Evolutionary conservation across 2,797 vertebrate genomes (phyloP).

Genomic region (Uromys caudimaculatus): DNA sequence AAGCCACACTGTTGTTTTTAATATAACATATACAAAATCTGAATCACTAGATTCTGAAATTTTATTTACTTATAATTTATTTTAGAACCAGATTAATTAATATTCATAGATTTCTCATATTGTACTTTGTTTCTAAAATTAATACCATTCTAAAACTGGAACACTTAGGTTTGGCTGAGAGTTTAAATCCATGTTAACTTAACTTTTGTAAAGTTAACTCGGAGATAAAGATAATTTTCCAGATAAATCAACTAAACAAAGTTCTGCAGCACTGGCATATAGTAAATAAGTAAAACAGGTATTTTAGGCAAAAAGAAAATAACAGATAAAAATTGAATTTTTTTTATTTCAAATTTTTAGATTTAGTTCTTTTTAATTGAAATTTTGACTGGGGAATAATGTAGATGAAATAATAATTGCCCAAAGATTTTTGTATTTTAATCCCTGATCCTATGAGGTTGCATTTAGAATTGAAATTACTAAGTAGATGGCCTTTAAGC

Average conservation of each 20-base stretch:
- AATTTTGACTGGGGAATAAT: neutral
- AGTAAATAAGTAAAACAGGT: constrained; percentile 42
- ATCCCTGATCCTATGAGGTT: neutral
- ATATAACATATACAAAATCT: constrained; percentile 55
- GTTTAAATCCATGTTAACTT: constrained; percentile 69
- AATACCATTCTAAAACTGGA: constrained; percentile 62
- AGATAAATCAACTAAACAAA: constrained; percentile 71
- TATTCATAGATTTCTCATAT: constrained; percentile 59
- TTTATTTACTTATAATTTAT: constrained; percentile 70
- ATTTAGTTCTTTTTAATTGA: neutral
- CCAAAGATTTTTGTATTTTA: neutral
- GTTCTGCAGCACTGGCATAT: constrained; percentile 16
- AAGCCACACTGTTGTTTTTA: constrained; percentile 52
- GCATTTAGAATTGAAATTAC: constrained; percentile 29
- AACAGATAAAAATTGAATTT: constrained; percentile 14
- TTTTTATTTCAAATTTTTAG: constrained; percentile 39
- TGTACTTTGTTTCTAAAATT: constrained; percentile 72
- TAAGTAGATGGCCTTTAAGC: constrained; percentile 21
- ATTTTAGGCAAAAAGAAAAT: neutral
- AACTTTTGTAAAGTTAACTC: constrained; percentile 59
- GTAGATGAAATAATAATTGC: neutral
- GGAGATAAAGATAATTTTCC: constrained; percentile 63
- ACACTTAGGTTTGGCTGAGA: constrained; percentile 28
- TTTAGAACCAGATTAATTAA: constrained; percentile 62
- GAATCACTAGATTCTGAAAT: constrained; percentile 68